These are phyloP conservation scores for Drosophila nannoptera DNA, from an alignment of 1,140 invertebrate species.

Conservation along the genomic window DNA sequence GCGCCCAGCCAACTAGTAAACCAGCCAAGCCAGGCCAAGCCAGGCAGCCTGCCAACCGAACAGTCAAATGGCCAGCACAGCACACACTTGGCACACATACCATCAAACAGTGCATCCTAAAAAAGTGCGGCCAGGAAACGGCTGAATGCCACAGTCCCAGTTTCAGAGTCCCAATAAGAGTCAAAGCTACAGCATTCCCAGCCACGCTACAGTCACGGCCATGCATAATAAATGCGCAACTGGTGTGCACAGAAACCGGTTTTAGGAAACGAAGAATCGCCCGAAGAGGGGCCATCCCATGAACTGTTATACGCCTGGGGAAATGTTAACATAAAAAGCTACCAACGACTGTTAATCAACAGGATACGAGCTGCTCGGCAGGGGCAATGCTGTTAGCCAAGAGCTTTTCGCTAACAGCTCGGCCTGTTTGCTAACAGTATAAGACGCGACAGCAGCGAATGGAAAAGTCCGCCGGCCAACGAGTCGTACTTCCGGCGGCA, in stretches of 20 bases:
- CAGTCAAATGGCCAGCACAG: slow-evolving; percentile 41
- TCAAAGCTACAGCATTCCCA: slow-evolving; percentile 12
- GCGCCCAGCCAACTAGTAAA: slow-evolving; percentile 42
- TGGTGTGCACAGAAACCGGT: slow-evolving; percentile 75
- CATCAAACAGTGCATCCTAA: slow-evolving; percentile 17
- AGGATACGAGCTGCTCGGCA: slow-evolving; percentile 38
- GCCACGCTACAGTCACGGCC: slow-evolving; percentile 12
- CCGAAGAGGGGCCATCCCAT: slow-evolving; percentile 8
- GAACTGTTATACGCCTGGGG: slow-evolving; percentile 65
- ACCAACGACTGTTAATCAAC: slow-evolving; percentile 36
- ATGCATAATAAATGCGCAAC: slow-evolving; percentile 79
- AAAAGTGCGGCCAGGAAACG: slow-evolving; percentile 46
- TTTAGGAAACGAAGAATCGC: slow-evolving; percentile 48
- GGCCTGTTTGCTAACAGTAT: slow-evolving; percentile 39
- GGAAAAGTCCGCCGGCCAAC: slow-evolving; percentile 19
- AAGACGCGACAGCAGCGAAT: slow-evolving; percentile 29
- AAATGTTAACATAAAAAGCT: slow-evolving; percentile 58
- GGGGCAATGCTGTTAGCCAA: slow-evolving; percentile 48
- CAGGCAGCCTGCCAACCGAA: slow-evolving; percentile 2
- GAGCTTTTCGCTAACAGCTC: slow-evolving; percentile 34
- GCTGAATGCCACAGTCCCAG: slow-evolving; percentile 41
- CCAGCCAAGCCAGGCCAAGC: no score
- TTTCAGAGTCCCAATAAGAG: neutral
- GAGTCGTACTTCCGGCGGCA: slow-evolving; percentile 68
- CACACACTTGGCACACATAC: slow-evolving; percentile 56